Percentiles rank a stretch among this genome's conserved stretches.
Conservation (phyloP, 2,113 vertebrate genomes). For the Percopsis transmontana region DNA sequence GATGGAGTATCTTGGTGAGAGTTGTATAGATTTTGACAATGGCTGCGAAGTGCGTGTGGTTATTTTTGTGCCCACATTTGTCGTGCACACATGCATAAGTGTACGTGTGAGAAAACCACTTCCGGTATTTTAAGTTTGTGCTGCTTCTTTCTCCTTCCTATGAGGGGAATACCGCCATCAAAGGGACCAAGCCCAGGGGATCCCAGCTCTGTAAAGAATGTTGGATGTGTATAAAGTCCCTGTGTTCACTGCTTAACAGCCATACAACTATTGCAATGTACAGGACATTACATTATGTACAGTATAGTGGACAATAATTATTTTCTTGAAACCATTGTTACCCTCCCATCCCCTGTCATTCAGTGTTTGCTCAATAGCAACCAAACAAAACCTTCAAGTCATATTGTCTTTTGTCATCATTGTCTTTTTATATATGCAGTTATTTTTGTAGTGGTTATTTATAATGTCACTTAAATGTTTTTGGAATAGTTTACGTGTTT, state of each 20-base stretch:
- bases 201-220: slow-evolving; percentile 70
- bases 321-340: slow-evolving; percentile 60
- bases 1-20: slow-evolving; percentile 61
- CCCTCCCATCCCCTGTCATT: slow-evolving; percentile 61
- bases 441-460: neutral
- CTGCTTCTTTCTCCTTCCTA: slow-evolving; percentile 62
- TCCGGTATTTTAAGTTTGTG: slow-evolving; percentile 69
- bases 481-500: neutral
- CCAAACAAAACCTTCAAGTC: slow-evolving; percentile 74
- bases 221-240: slow-evolving; percentile 57
- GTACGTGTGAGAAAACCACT: slow-evolving; percentile 64
- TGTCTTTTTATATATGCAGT: slow-evolving; percentile 1
- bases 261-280: slow-evolving; percentile 66
- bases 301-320: slow-evolving; percentile 63
- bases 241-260: slow-evolving; percentile 71
- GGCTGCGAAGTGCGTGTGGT: slow-evolving; percentile 12
- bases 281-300: slow-evolving; percentile 59
- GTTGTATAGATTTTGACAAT: slow-evolving; percentile 50
- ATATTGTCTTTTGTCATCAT: slow-evolving; percentile 76
- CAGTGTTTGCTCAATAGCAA: slow-evolving; percentile 86
- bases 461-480: neutral
- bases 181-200: slow-evolving; percentile 76
- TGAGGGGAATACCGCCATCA: slow-evolving; percentile 66
- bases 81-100: slow-evolving; percentile 37
- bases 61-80: slow-evolving; percentile 25